Conservation (phyloP, 2,797 vertebrate species). For the Cynodonichthys magdalenae region DNA sequence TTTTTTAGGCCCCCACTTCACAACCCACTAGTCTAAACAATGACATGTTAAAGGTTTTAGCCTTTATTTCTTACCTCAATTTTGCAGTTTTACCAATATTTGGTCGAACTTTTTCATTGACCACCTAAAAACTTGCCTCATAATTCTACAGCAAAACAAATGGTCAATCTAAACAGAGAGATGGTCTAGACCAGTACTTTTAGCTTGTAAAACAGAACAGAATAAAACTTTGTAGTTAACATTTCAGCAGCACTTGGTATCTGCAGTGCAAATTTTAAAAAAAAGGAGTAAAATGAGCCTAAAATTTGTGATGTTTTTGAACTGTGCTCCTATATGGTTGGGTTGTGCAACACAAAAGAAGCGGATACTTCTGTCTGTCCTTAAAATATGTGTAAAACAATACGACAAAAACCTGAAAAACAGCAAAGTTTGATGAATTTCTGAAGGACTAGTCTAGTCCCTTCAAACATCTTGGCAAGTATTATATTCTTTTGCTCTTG, state of each 20-base stretch:
- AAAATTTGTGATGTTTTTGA: no score
- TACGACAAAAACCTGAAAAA: not conserved
- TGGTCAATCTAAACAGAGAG: conserved; percentile 42
- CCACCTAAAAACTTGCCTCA: conserved; percentile 23
- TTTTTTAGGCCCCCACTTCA: no score
- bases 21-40: no score
- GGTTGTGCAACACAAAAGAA: no score
- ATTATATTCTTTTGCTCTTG: conserved; percentile 60
- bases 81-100: not conserved
- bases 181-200: no score
- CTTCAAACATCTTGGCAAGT: conserved; percentile 35
- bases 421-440: conserved; percentile 20
- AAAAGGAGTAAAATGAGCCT: no score
- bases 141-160: conserved; percentile 51
- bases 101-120: conserved; percentile 47
- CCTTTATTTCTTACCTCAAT: not conserved
- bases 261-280: no score
- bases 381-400: conserved; percentile 43
- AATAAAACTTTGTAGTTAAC: not conserved
- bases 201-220: conserved; percentile 49
- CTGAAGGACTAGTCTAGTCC: conserved; percentile 48
- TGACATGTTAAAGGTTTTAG: not conserved
- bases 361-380: not conserved
- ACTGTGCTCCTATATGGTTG: no score
- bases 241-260: no score